Conservation (phyloP, 1,140 invertebrate genomes). For the Cecropterus lyciades region DNA sequence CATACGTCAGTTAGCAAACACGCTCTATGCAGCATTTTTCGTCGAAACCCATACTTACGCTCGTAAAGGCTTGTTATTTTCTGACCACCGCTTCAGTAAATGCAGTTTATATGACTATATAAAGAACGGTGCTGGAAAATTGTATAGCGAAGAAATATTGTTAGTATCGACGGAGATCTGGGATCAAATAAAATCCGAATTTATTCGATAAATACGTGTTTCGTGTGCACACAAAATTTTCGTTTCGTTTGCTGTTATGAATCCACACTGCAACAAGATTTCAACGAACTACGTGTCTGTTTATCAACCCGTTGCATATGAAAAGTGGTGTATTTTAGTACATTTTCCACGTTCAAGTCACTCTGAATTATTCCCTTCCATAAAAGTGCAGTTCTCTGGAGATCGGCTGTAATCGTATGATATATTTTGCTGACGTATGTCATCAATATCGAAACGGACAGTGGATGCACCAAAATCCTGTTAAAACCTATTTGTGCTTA, state of each 20-base stretch:
- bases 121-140: background rate
- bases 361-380: no score
- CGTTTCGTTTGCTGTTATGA: slow-evolving; percentile 6
- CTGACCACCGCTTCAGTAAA: slow-evolving; percentile 7
- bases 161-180: background rate
- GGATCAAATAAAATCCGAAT: background rate
- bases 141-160: background rate
- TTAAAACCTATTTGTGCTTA: no score
- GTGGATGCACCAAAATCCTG: no score
- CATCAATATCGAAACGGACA: no score
- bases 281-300: background rate
- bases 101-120: background rate
- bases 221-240: background rate
- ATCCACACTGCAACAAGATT: background rate
- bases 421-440: no score
- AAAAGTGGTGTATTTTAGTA: no score
- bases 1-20: slow-evolving; percentile 21
- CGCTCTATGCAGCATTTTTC: slow-evolving; percentile 5
- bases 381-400: no score
- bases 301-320: no score
- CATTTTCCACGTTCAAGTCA: no score
- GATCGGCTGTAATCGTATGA: no score
- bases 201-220: slow-evolving; percentile 2
- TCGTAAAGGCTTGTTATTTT: background rate
- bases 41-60: background rate